Evolutionary conservation across 2,113 vertebrate species (phyloP).

Genomic region (Falcunculus frontatus): DNA sequence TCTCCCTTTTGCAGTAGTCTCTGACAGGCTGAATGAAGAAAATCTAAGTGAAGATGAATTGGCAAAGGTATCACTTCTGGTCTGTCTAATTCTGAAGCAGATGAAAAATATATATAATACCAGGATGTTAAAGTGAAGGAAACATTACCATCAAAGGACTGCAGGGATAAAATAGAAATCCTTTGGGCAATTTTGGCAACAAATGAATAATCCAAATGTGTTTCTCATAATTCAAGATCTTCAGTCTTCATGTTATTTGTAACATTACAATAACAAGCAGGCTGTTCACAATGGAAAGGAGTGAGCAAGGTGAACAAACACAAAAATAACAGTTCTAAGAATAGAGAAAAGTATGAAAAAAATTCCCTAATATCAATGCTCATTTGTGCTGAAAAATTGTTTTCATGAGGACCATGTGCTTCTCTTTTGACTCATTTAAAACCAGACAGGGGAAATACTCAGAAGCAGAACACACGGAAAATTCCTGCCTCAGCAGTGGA

Average conservation of each 20-base stretch:
- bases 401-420: background rate
- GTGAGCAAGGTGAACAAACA: background rate
- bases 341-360: background rate
- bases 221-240: constrained; percentile 53
- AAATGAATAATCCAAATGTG: constrained; percentile 52
- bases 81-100: constrained; percentile 68
- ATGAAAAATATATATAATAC: constrained; percentile 75
- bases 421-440: background rate
- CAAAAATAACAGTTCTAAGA: background rate
- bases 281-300: background rate
- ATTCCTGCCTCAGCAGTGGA: background rate
- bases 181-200: constrained; percentile 6
- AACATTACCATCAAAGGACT: constrained; percentile 27
- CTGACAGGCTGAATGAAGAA: constrained; percentile 74
- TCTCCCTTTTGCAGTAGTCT: constrained; percentile 50
- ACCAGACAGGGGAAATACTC: background rate
- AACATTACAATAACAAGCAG: constrained; percentile 35
- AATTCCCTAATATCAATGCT: background rate
- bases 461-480: background rate
- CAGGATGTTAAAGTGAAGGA: constrained; percentile 65
- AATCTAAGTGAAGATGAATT: constrained; percentile 76
- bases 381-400: background rate
- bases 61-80: constrained; percentile 59
- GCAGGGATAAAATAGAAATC: background rate
- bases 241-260: background rate